These are phyloP conservation scores for Lacerta agilis DNA, from an alignment of 2,797 vertebrate species.

Conservation along the genomic window DNA sequence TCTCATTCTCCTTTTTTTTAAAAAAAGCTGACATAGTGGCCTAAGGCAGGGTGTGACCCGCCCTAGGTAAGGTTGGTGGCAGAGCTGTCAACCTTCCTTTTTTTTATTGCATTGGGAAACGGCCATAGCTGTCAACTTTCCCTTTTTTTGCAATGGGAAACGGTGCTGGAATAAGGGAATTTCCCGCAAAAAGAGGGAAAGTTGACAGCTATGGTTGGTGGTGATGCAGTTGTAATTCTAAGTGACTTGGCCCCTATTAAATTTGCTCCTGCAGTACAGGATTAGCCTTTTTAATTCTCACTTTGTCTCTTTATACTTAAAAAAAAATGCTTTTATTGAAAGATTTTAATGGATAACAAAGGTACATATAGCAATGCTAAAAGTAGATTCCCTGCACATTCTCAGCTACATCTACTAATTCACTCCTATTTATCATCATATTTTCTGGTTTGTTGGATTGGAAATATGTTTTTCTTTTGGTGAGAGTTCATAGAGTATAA, in stretches of 20 bases:
- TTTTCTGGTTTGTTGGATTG: not conserved
- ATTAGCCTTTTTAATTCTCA: not conserved
- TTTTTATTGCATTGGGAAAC: too few species aligned
- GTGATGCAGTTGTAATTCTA: not conserved
- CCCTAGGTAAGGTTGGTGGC: not conserved
- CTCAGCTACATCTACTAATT: not conserved
- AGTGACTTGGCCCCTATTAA: not conserved
- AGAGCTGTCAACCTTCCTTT: too few species aligned
- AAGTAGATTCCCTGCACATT: not conserved
- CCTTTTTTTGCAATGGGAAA: too few species aligned
- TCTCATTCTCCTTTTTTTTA: not conserved
- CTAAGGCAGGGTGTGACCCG: not conserved
- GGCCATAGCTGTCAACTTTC: too few species aligned
- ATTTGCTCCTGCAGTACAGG: not conserved
- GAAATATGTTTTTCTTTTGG: constrained; percentile 7
- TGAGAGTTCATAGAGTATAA: constrained; percentile 27
- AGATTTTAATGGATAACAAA: too few species aligned
- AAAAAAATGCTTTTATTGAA: too few species aligned
- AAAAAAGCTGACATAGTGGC: not conserved
- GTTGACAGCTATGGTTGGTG: not conserved
- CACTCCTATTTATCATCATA: not conserved
- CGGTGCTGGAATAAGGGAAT: too few species aligned
- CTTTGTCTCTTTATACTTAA: not conserved
- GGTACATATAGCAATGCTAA: not conserved
- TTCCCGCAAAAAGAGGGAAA: too few species aligned